phyloP scores from a whole-genome alignment of 2,797 vertebrate genomes.

The Loriculus beryllinus region DNA sequence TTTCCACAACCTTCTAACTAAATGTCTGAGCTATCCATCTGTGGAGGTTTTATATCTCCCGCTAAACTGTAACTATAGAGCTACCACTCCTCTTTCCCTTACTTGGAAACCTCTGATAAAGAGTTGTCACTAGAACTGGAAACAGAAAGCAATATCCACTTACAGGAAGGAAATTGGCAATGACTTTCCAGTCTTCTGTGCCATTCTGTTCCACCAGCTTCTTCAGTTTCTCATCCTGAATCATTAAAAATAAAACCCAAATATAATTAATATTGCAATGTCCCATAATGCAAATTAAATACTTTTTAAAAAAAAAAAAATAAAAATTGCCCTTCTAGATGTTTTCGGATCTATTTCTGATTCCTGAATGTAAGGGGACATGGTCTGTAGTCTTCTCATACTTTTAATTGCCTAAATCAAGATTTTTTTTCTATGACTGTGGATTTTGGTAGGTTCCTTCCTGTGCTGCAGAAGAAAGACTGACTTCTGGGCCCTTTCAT shows the following conservation, averaged over 20 bases:
- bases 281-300: not conserved
- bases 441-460: not conserved
- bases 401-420: not conserved
- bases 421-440: not conserved
- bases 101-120: constrained; percentile 38
- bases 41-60: constrained; percentile 2
- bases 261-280: not conserved
- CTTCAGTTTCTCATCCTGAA: constrained; percentile 96
- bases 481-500: not conserved
- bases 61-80: constrained; percentile 23
- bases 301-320: not conserved
- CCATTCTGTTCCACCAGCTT: constrained; percentile 95
- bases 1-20: not conserved
- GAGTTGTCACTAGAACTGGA: not conserved
- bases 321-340: not conserved
- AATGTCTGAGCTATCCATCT: not conserved
- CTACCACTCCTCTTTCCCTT: constrained; percentile 10
- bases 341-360: not conserved
- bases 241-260: constrained; percentile 18
- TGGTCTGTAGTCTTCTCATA: not conserved
- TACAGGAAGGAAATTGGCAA: constrained; percentile 94
- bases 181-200: constrained; percentile 98
- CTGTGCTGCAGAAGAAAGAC: not conserved
- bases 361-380: not conserved
- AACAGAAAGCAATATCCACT: constrained; percentile 73